These are phyloP conservation scores for Sipunculus nudus DNA, from an alignment of 2,888 invertebrate species.

Conservation along the genomic window DNA sequence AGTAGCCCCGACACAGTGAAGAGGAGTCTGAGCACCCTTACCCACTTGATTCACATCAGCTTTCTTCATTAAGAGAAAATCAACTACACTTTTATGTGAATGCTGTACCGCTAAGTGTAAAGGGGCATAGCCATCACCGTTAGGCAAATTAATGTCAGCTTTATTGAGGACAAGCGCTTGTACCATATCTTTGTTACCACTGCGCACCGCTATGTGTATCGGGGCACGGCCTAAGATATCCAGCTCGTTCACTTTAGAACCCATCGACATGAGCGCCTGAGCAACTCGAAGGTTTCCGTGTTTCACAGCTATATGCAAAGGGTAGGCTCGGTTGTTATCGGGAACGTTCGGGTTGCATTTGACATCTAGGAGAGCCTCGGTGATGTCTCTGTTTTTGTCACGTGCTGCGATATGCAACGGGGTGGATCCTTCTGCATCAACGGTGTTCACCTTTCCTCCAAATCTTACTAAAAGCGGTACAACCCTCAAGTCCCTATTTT, in stretches of 20 bases:
- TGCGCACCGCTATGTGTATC: slow-evolving; percentile 39
- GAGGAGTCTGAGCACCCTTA: slow-evolving; percentile 13
- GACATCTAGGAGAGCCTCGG: slow-evolving; percentile 10
- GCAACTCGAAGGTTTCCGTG: slow-evolving; percentile 5
- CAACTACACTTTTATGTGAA: slow-evolving; percentile 2
- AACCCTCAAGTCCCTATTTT: slow-evolving; percentile 15
- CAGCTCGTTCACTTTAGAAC: slow-evolving; percentile 10
- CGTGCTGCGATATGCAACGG: slow-evolving; percentile 22
- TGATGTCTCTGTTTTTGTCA: slow-evolving; percentile 10
- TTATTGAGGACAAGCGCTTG: slow-evolving; percentile 6
- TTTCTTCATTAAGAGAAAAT: slow-evolving; percentile 6
- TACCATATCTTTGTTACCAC: slow-evolving; percentile 15
- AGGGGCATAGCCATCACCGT: slow-evolving; percentile 19
- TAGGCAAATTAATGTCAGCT: slow-evolving; percentile 8
- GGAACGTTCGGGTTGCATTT: slow-evolving; percentile 1
- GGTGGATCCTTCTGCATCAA: slow-evolving; percentile 9
- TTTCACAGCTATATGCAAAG: slow-evolving; percentile 25
- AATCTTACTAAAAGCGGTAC: slow-evolving; percentile 8
- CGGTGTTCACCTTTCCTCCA: slow-evolving; percentile 15
- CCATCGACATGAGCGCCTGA: slow-evolving; percentile 1
- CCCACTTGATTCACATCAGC: slow-evolving; percentile 17
- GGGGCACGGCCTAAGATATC: slow-evolving; percentile 21
- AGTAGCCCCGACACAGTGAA: slow-evolving; percentile 9
- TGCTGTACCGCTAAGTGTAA: slow-evolving; percentile 19
- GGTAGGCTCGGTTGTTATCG: slow-evolving; percentile 17